Evolutionary conservation across 2,113 vertebrate species (phyloP).

Genomic region (Passer domesticus): DNA sequence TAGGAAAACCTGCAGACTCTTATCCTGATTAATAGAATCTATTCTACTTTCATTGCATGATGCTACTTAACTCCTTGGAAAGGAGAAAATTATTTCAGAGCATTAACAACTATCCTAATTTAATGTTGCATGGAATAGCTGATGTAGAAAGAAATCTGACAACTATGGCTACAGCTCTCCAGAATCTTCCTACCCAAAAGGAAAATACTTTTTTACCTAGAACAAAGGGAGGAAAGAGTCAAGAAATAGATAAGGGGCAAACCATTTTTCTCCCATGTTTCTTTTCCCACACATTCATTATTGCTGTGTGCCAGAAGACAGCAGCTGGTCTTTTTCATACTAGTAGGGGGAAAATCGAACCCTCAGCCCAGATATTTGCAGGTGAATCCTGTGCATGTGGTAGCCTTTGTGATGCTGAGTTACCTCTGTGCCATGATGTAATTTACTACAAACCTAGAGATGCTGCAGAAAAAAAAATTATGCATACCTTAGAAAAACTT

Average conservation of each 20-base stretch:
- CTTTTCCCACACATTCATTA: neutral
- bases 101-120: slow-evolving; percentile 61
- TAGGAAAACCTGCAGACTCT: slow-evolving; percentile 6
- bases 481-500: neutral
- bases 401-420: neutral
- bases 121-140: slow-evolving; percentile 61
- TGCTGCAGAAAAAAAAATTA: neutral
- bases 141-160: neutral
- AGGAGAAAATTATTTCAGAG: slow-evolving; percentile 58
- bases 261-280: neutral
- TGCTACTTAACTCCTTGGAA: slow-evolving; percentile 66
- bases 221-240: neutral
- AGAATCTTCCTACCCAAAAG: neutral
- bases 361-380: neutral
- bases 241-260: neutral
- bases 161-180: neutral
- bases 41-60: slow-evolving; percentile 56
- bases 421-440: neutral
- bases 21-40: slow-evolving; percentile 68
- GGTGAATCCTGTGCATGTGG: neutral
- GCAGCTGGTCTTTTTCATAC: neutral
- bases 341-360: neutral
- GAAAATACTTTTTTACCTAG: neutral
- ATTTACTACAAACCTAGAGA: neutral
- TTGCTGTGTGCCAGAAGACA: neutral